These are phyloP conservation scores for Sorex maritimensis DNA, from an alignment of 2,797 vertebrate species.

Conservation along the genomic window DNA sequence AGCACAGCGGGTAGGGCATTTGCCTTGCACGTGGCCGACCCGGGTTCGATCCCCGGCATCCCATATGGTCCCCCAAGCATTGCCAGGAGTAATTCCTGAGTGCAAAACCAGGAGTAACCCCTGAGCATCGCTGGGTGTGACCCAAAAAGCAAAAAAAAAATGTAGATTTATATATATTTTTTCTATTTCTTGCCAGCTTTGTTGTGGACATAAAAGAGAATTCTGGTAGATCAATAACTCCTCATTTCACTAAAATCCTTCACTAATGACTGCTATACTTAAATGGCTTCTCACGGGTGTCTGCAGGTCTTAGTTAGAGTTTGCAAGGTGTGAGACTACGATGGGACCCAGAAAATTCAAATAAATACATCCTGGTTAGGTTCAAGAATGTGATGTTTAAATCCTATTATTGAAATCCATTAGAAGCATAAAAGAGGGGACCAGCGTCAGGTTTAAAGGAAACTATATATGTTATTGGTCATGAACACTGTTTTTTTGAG, in stretches of 20 bases:
- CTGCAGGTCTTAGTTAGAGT: not conserved
- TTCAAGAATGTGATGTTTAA: not conserved
- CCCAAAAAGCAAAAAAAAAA: no score
- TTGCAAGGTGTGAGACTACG: conserved; percentile 23
- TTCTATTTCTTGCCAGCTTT: not conserved
- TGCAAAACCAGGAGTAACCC: no score
- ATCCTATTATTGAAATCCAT: not conserved
- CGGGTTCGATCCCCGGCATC: no score
- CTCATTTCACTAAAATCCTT: conserved; percentile 37
- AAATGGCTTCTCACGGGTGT: not conserved
- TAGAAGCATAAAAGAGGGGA: not conserved
- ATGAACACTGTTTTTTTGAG: not conserved
- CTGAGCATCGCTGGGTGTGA: no score
- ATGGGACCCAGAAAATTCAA: not conserved
- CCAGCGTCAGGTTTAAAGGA: not conserved
- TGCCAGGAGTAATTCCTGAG: no score
- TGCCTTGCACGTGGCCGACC: no score
- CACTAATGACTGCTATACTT: not conserved
- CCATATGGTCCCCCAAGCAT: no score
- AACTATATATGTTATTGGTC: not conserved
- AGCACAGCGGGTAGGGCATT: no score
- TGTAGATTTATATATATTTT: not conserved
- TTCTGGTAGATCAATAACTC: not conserved
- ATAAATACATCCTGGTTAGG: not conserved
- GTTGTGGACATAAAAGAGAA: conserved; percentile 45